Evolutionary conservation across 1,140 invertebrate genomes (phyloP).

Genomic region (Lucilia sericata): DNA sequence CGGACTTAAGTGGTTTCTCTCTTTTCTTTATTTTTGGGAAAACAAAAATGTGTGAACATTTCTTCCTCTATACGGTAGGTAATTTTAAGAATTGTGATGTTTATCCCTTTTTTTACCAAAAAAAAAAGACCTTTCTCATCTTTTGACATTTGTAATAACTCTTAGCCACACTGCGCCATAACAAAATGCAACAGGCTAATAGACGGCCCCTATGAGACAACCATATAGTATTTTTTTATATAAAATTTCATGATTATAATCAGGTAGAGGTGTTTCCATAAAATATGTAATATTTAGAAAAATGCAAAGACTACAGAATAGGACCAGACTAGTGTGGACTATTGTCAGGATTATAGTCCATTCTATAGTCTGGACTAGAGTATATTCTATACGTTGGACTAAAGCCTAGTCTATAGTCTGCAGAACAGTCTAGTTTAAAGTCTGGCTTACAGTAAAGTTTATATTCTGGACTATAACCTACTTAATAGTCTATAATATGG

Average conservation of each 20-base stretch:
- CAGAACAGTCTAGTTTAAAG: no score
- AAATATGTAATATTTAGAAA: neutral
- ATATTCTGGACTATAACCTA: no score
- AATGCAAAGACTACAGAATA: neutral
- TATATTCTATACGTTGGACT: no score
- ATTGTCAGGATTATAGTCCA: no score
- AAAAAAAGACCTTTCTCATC: constrained; percentile 33
- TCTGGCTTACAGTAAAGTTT: no score
- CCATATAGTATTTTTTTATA: neutral
- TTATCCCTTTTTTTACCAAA: neutral
- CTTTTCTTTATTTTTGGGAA: neutral
- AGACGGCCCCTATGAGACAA: neutral
- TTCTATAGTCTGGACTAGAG: no score
- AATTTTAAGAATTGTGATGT: neutral
- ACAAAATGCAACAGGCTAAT: constrained; percentile 1
- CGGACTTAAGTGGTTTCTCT: constrained; percentile 22
- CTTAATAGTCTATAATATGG: no score
- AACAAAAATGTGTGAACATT: neutral
- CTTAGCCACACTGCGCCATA: constrained; percentile 33
- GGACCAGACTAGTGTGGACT: no score
- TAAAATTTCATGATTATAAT: neutral
- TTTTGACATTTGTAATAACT: constrained; percentile 42
- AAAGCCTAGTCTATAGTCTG: no score
- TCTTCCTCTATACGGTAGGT: constrained; percentile 34
- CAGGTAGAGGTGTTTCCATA: neutral